Percentiles rank a stretch among this genome's conserved stretches.
Conservation (phyloP, 2,888 invertebrate species). For the Pterostichus niger region DNA sequence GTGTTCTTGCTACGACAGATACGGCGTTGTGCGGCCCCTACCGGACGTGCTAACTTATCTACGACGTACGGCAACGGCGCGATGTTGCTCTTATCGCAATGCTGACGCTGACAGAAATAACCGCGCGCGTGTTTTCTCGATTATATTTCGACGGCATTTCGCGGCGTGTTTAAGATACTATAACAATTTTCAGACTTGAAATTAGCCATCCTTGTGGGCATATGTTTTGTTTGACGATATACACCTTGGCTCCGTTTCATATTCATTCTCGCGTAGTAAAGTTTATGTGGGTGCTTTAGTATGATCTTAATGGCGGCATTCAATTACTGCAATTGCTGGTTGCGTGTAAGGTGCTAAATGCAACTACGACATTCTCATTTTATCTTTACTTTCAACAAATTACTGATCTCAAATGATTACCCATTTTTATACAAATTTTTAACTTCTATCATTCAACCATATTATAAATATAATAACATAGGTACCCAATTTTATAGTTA, state of each 20-base stretch:
- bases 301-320: conserved; percentile 64
- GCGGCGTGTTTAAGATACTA: conserved; percentile 77
- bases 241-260: conserved; percentile 65
- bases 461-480: neutral
- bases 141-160: conserved; percentile 71
- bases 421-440: conserved; percentile 6
- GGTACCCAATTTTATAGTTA: too few species aligned
- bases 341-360: conserved; percentile 36
- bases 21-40: conserved; percentile 66
- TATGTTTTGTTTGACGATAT: conserved; percentile 69
- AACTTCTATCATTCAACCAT: neutral
- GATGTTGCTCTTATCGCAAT: neutral
- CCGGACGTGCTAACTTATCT: conserved; percentile 58
- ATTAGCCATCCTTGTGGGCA: conserved; percentile 70
- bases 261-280: conserved; percentile 66
- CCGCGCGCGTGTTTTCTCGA: conserved; percentile 34
- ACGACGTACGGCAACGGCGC: conserved; percentile 72
- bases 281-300: conserved; percentile 61
- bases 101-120: conserved; percentile 19
- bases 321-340: conserved; percentile 62
- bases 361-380: conserved; percentile 24
- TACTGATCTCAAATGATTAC: conserved; percentile 10
- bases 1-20: conserved; percentile 54
- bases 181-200: conserved; percentile 71
- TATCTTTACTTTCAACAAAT: conserved; percentile 13